phyloP scores from a whole-genome alignment of 2,888 invertebrate species.

The Himalopsyche tibetana region DNA sequence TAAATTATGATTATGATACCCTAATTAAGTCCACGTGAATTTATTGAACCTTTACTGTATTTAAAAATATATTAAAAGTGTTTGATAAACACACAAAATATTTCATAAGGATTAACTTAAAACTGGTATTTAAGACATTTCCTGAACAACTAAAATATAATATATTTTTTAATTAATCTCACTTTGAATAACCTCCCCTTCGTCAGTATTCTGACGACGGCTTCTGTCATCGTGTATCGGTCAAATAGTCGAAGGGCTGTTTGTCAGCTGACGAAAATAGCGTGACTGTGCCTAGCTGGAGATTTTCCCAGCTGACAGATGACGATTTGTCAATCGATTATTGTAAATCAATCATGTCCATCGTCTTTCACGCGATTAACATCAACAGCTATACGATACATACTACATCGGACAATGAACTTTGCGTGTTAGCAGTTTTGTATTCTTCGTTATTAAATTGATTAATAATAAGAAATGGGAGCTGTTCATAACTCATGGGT shows the following conservation, averaged over 20 bases:
- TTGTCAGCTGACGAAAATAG: neutral
- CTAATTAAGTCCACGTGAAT: too few species aligned
- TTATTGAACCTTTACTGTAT: too few species aligned
- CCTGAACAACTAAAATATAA: too few species aligned
- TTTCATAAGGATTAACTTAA: too few species aligned
- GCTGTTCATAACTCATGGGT: too few species aligned
- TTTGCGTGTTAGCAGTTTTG: neutral
- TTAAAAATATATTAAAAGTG: too few species aligned
- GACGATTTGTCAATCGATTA: conserved; percentile 47
- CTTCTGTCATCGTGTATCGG: conserved; percentile 33
- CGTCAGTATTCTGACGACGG: conserved; percentile 55
- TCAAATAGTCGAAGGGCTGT: conserved; percentile 47
- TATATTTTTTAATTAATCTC: neutral
- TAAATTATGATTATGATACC: too few species aligned
- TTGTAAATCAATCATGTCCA: conserved; percentile 15
- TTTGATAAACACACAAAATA: too few species aligned
- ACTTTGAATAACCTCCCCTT: neutral
- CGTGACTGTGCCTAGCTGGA: neutral
- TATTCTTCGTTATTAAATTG: neutral
- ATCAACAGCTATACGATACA: neutral
- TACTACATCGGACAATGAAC: neutral
- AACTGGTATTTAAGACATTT: too few species aligned
- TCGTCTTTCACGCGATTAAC: conserved; percentile 2
- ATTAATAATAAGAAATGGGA: too few species aligned
- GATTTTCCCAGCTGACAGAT: conserved; percentile 3